Evolutionary conservation across 2,888 invertebrate species (phyloP), one percentile per base, ranked within the genome.

Genomic region (Drosophila parthenogenetica): DNA sequence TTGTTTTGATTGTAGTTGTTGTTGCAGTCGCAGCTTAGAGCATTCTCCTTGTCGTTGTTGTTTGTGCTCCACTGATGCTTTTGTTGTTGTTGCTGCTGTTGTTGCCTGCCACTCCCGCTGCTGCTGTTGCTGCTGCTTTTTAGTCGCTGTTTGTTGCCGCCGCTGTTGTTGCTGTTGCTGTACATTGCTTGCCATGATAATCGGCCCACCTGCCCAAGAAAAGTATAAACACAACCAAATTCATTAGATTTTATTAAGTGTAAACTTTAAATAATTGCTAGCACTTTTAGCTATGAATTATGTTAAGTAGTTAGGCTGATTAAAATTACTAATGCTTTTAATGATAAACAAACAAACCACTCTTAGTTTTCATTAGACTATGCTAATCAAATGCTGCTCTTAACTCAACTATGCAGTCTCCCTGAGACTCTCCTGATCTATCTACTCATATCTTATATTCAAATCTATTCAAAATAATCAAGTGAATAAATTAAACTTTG

Each of bases 181-280:
- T 86, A 78, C 91, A 91, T 91, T 90, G 91, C 91, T 90, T 91
- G 91, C 91, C 91, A 91, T 91, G 91, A 91, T 91, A 91, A 90
- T 87, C 86, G 91, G 90, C 90, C 90, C 90, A 90, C 91, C 90
- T 90, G 62, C 62, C 79, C 32, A 11, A 13, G 5, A 37, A 5
- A 5, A 14, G 8, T 13, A 13, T 14, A 22, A 35, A 35, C 32
- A 55, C 35, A 13, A 10, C 16, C n/a, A 37, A 35, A 22, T 55
- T 43, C 19, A 2, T 43, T 11, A 14, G 2, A 19, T 5, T 54
- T 5, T 14, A 14, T 3, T 11, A 13, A 39, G 3, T 29, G 29
- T 8, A 8, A 29, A 29, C 29, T 2, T 29, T 29, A 29, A 29
- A 8, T 29, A 29, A 29, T 8, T 29, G 29, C 7, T 2, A 29